phyloP scores from a whole-genome alignment of 2,888 invertebrate genomes.

The Odontocerum albicorne region DNA sequence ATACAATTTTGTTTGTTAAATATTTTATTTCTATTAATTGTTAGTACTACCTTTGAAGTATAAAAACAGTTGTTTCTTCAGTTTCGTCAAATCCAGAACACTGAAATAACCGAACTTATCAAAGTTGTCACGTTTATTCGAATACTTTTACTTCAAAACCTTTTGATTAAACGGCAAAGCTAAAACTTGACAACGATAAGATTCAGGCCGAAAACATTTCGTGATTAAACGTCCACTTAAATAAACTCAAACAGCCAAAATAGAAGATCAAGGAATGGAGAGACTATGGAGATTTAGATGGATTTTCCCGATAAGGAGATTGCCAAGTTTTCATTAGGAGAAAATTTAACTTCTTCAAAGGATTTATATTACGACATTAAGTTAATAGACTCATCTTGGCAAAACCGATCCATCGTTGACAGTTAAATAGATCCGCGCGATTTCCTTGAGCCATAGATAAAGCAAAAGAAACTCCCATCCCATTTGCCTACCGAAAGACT shows the following conservation, averaged over 20 bases:
- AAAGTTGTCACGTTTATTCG: no score
- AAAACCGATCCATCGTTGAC: not conserved
- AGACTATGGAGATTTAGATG: not conserved
- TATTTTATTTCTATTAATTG: no score
- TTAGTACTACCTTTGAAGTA: no score
- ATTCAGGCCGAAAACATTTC: no score
- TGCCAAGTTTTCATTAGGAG: conserved; percentile 21
- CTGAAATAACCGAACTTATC: no score
- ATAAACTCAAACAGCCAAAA: not conserved
- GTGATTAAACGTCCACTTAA: not conserved
- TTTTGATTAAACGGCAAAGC: no score
- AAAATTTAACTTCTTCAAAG: not conserved
- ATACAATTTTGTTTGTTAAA: no score
- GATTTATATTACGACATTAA: conserved; percentile 8
- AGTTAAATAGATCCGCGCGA: not conserved
- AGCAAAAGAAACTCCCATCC: not conserved
- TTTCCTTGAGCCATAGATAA: not conserved
- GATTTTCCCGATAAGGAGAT: conserved; percentile 15
- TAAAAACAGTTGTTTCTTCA: no score
- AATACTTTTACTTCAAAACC: no score
- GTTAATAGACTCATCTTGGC: conserved; percentile 1
- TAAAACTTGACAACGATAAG: no score
- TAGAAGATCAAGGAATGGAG: not conserved
- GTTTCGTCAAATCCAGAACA: no score
- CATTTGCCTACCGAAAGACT: no score